Conservation (phyloP, 2,888 invertebrate genomes). For the Asteroscopus sphinx region DNA sequence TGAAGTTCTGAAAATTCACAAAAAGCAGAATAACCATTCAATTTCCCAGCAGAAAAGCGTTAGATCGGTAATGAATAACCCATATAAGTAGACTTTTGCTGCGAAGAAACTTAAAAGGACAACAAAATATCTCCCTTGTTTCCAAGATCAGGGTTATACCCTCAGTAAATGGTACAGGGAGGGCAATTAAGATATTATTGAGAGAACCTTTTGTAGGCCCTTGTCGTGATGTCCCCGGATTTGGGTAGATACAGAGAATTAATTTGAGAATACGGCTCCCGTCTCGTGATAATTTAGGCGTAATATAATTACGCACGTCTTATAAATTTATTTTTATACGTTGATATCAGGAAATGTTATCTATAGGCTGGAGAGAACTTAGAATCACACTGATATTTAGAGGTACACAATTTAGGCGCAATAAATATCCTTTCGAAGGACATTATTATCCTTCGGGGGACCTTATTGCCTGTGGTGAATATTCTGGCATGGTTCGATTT, state of each 20-base stretch:
- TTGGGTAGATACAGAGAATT: constrained; percentile 17
- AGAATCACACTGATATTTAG: too few species aligned
- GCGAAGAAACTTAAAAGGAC: too few species aligned
- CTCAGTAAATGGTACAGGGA: constrained; percentile 24
- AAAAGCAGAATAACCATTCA: too few species aligned
- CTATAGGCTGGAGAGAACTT: neutral
- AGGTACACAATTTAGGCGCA: too few species aligned
- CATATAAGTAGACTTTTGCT: too few species aligned
- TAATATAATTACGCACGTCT: neutral
- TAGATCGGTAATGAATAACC: too few species aligned
- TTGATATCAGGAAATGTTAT: neutral
- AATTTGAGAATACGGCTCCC: constrained; percentile 18
- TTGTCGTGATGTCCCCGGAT: constrained; percentile 18
- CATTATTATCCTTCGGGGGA: too few species aligned
- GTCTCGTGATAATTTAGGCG: constrained; percentile 9
- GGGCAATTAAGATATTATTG: constrained; percentile 51
- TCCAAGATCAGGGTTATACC: constrained; percentile 6
- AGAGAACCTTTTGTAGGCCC: constrained; percentile 29
- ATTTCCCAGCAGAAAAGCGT: too few species aligned
- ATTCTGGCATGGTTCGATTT: too few species aligned
- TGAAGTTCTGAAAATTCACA: too few species aligned
- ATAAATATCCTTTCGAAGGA: too few species aligned
- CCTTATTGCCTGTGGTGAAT: too few species aligned
- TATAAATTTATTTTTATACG: neutral
- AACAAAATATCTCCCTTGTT: neutral